Base-by-base conservation (phyloP, 2,797 vertebrate species). In the Coracias cyanogaster region DNA sequence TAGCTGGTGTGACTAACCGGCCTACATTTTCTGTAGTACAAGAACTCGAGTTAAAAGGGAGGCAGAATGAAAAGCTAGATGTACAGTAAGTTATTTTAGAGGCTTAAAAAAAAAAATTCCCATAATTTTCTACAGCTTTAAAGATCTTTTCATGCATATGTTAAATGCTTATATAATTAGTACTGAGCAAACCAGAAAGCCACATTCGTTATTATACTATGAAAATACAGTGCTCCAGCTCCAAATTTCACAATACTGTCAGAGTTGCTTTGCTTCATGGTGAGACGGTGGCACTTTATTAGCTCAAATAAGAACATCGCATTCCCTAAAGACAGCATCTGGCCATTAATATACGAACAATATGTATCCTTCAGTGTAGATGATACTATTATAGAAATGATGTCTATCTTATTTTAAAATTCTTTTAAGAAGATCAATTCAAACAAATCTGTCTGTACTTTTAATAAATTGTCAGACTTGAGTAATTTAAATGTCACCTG, bases 21-120 rank as follows among this genome's bases (percentile, higher is more conserved):
- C 99, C 99, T 98, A 99, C 99, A 98, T 99, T 99, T 98, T 99
- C 99, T 99, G 98, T 95, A 99, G 99, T 98, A 99, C 98, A 99
- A 98, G 98, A 98, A 98, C 97, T 97, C 80, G 96, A 96, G 97
- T 99, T 98, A 99, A 98, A 98, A 98, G 95, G 95, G 93, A 97
- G 94, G 95, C 91, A 97, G 96, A 62, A 80, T 41, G 58, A 94
- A 91, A 96, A 94, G 90, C 94, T 94, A 91, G 90, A 96, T 2
- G 43, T 70, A 96, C 89, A 98, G 97, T 95, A 97, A 89, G 97
- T 93, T 97, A 97, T 97, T 97, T 96, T 93, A 97, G 94, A 97
- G 91, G 91, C 85, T 96, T 69, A 52, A 95, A 91, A 91, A 93
- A 52, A 22, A 86, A 92, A 89, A 92, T 91, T 84, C 94, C 79